These are phyloP conservation scores for Smithornis capensis DNA, from an alignment of 2,113 vertebrate genomes.

Conservation along the genomic window DNA sequence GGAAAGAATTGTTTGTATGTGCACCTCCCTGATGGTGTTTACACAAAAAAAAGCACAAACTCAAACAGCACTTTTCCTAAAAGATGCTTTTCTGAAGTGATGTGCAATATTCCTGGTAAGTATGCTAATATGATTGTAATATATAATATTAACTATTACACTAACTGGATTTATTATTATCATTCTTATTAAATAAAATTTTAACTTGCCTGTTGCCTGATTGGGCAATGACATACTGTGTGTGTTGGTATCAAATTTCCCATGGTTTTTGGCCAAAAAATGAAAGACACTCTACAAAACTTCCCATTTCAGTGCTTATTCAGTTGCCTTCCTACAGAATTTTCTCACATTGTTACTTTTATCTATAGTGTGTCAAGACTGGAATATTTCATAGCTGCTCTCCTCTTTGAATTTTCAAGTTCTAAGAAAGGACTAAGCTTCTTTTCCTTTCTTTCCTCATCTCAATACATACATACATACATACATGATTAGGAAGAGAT, in stretches of 20 bases:
- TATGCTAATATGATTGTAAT: neutral
- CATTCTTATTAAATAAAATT: neutral
- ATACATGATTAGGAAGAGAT: neutral
- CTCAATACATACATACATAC: neutral
- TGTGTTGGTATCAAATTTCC: neutral
- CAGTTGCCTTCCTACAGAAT: neutral
- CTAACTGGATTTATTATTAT: neutral
- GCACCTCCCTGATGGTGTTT: fast-evolving
- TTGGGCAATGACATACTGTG: neutral
- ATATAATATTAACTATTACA: neutral
- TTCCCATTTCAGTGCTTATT: neutral
- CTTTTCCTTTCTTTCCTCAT: neutral
- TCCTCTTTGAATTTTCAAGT: neutral
- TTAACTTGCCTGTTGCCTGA: neutral
- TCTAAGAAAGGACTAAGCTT: neutral
- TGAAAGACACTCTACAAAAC: neutral
- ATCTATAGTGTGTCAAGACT: neutral
- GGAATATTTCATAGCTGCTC: neutral
- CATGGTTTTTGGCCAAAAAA: neutral
- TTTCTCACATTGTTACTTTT: neutral
- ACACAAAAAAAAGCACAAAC: neutral
- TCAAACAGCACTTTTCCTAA: neutral
- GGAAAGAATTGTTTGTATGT: neutral
- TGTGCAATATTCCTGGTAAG: neutral
- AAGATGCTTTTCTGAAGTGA: neutral